Evolutionary conservation across 1,140 invertebrate species (phyloP), one percentile per base, ranked within the genome.

Genomic region (Drosophila prosaltans): DNA sequence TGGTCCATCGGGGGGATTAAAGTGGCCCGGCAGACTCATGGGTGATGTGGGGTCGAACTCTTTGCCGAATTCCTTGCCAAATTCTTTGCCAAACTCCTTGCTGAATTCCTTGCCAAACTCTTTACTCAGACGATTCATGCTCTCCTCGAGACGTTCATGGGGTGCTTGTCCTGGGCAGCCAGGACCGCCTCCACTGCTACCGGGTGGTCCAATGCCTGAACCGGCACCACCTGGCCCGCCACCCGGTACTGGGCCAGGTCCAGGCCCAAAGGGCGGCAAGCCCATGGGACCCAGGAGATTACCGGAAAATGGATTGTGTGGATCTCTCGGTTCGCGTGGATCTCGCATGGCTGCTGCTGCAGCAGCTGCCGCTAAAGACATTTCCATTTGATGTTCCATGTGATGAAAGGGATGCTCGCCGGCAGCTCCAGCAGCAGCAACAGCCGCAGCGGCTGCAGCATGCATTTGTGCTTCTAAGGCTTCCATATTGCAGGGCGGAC

Each of bases 131-230:
- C 90, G 93, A 58, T 93, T 88, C 84, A 93, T 89, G 74, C 92
- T 92, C 69, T 94, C 91, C 60, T 92, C 91, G 81, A 92, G 93
- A 81, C 85, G 93, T 92, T 88, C 94, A 93, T 92, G 95, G 92
- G 72, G 94, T 92, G 65, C 93, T 76, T 74, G 92, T 0, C 81
- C 81, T 9, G 73, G 40, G 58, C 81, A 71, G 8, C 82, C 82
- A 43, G 41, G 30, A 57, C 65, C 72, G 3, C 64, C 72, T 72
- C 69, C 72, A 39, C 66, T 58, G 4, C 48, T 75, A 40, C 63
- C 65, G 16, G 51, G 48, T 26, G 66, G 67, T 6, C 32, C 58
- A 24, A 28, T 55, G 11, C 51, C 51, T 30, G 9, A n/a, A 1
- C 10, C 10, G 60, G 10, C 10, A 3, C 24, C 30, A 5, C 24